phyloP scores from a whole-genome alignment of 2,797 vertebrate genomes.

The Pelochelys cantorii region DNA sequence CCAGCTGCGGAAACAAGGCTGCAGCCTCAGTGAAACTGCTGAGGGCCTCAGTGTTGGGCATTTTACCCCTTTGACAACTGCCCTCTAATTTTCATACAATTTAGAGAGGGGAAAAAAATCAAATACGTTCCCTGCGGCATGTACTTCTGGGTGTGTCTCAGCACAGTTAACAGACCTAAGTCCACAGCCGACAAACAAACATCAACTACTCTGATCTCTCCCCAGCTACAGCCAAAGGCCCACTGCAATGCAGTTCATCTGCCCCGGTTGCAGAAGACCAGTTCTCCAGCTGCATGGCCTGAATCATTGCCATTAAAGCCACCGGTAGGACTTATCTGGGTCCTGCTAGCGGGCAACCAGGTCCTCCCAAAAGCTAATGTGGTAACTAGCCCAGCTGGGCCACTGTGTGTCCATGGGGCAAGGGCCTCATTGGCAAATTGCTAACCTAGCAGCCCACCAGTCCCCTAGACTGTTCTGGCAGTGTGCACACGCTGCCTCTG shows the following conservation, averaged over 20 bases:
- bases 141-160: neutral
- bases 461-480: neutral
- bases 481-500: neutral
- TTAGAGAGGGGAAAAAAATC: neutral
- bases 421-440: neutral
- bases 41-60: slow-evolving; percentile 60
- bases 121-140: slow-evolving; percentile 18
- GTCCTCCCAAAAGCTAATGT: neutral
- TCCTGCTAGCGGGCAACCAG: slow-evolving; percentile 2
- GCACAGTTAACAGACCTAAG: slow-evolving; percentile 32
- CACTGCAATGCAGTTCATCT: neutral
- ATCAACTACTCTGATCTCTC: slow-evolving; percentile 29
- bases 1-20: slow-evolving; percentile 59
- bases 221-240: slow-evolving; percentile 14
- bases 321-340: neutral
- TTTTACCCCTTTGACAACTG: slow-evolving; percentile 62
- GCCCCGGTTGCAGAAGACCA: neutral
- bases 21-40: slow-evolving; percentile 61
- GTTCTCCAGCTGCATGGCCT: slow-evolving; percentile 3
- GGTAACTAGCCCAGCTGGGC: slow-evolving; percentile 5
- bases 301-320: neutral
- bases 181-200: slow-evolving; percentile 57
- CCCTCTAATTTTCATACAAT: slow-evolving; percentile 58
- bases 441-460: neutral
- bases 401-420: slow-evolving; percentile 1